Conservation (phyloP, 2,113 vertebrate genomes). For the Nibea albiflora region DNA sequence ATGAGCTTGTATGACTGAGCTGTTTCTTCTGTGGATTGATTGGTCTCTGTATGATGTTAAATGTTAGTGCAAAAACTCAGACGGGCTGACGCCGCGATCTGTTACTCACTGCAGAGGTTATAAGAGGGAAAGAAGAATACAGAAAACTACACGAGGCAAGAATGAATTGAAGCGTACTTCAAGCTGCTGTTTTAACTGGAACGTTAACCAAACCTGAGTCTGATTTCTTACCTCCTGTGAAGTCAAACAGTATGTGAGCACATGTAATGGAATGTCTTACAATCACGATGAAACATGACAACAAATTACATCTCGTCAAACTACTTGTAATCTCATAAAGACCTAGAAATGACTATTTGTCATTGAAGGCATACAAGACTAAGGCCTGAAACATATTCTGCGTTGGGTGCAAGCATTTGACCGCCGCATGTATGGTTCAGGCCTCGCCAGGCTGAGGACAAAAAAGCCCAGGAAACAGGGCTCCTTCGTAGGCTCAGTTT, state of each 20-base stretch:
- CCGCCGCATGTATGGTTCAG: background rate
- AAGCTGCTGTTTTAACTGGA: too few species aligned
- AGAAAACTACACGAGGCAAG: background rate
- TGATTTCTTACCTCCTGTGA: background rate
- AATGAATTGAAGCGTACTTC: background rate
- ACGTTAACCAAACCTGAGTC: background rate
- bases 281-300: slow-evolving; percentile 5
- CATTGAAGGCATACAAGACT: slow-evolving; percentile 11
- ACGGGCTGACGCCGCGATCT: background rate
- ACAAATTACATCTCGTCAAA: background rate
- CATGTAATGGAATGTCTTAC: slow-evolving; percentile 60
- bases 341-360: background rate
- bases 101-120: background rate
- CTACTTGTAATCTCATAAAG: slow-evolving; percentile 27
- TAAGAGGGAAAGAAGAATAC: background rate
- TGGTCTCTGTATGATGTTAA: background rate
- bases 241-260: slow-evolving; percentile 29
- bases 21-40: background rate
- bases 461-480: slow-evolving; percentile 16
- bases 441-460: background rate
- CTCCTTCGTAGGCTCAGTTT: slow-evolving; percentile 23
- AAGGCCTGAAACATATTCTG: slow-evolving; percentile 9
- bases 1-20: too few species aligned
- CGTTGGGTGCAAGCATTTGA: background rate
- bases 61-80: background rate